phyloP scores from a whole-genome alignment of 2,888 invertebrate genomes.

The Cotesia congregata region DNA sequence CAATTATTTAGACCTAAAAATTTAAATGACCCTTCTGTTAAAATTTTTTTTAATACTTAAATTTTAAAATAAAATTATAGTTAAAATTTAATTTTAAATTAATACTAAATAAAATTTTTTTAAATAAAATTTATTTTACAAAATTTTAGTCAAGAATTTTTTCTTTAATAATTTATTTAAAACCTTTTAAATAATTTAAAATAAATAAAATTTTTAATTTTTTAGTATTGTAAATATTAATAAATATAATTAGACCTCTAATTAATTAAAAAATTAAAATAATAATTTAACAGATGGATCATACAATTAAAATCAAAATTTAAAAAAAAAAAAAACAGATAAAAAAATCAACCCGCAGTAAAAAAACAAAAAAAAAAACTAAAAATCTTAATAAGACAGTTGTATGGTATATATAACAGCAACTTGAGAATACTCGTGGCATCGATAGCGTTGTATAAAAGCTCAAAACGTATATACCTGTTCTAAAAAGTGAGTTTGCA shows the following conservation, averaged over 20 bases:
- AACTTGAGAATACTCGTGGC: slow-evolving; percentile 47
- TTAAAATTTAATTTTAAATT: no score
- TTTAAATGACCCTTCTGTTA: neutral
- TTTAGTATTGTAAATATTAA: no score
- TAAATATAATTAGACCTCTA: no score
- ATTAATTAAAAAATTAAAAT: no score
- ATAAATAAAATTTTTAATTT: no score
- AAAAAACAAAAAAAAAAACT: slow-evolving; percentile 7
- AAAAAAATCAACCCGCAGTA: neutral
- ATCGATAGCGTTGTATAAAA: slow-evolving; percentile 39
- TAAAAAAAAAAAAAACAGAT: neutral
- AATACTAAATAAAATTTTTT: no score
- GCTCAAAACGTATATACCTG: slow-evolving; percentile 46
- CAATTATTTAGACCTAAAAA: neutral
- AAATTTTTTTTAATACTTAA: neutral
- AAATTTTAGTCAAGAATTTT: no score
- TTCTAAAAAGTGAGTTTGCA: slow-evolving; percentile 67
- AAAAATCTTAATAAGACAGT: slow-evolving; percentile 27
- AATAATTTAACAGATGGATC: no score
- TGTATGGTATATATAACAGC: slow-evolving; percentile 33
- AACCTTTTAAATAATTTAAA: no score
- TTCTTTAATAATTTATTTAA: no score
- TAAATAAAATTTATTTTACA: no score
- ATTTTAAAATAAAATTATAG: no score
- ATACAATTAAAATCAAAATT: neutral